Percentiles rank a stretch among this genome's conserved stretches.
phyloP scores from a whole-genome alignment of 2,113 vertebrate genomes.

The Plectropomus leopardus region DNA sequence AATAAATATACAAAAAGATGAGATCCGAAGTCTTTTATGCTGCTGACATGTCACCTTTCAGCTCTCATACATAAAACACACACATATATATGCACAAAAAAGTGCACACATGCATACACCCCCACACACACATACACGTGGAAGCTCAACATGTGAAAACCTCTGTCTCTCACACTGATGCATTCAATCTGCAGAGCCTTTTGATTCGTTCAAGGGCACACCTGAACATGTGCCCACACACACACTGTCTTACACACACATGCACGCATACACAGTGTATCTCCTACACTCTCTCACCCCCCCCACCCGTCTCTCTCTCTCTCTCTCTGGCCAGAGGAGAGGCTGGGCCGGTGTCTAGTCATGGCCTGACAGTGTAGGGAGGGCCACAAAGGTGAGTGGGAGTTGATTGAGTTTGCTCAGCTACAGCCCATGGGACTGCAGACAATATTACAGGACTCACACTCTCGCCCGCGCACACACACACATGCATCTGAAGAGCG shows the following conservation, averaged over 20 bases:
- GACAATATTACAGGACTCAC: constrained; percentile 86
- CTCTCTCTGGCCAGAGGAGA: constrained; percentile 57
- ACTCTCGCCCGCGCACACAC: constrained; percentile 55
- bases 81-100: background rate
- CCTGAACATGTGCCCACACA: constrained; percentile 53
- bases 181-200: constrained; percentile 64
- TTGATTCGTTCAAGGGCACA: constrained; percentile 69
- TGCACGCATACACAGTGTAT: constrained; percentile 14
- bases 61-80: background rate
- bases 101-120: background rate
- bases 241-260: constrained; percentile 1
- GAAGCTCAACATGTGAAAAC: constrained; percentile 12
- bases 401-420: constrained; percentile 88
- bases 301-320: background rate
- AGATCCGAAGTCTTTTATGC: background rate
- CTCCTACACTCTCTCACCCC: background rate
- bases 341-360: constrained; percentile 53
- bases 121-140: constrained; percentile 1
- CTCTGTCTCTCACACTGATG: constrained; percentile 19
- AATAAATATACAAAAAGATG: constrained; percentile 6
- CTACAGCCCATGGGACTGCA: constrained; percentile 81
- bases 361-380: constrained; percentile 67
- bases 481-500: constrained; percentile 73
- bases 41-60: background rate
- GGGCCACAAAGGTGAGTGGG: constrained; percentile 79